Evolutionary conservation across 2,113 vertebrate genomes (phyloP).

Genomic region (Boulengeromyrus knoepffleri): DNA sequence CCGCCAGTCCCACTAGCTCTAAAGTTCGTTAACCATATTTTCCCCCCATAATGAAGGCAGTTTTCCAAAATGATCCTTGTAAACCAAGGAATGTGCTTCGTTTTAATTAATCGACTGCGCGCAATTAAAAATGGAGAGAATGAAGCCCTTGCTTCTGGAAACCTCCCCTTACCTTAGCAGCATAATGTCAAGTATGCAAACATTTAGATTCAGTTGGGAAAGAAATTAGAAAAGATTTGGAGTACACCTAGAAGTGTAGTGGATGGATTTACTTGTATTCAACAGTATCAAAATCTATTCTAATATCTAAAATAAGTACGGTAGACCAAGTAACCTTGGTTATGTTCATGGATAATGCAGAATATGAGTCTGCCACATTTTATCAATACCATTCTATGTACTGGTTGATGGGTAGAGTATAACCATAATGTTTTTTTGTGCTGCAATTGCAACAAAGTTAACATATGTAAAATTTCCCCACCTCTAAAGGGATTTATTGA

Average conservation of each 20-base stretch:
- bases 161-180: background rate
- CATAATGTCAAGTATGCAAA: background rate
- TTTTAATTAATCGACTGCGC: slow-evolving; percentile 13
- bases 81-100: slow-evolving; percentile 29
- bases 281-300: background rate
- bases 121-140: background rate
- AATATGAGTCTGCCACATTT: background rate
- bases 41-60: slow-evolving; percentile 37
- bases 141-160: background rate
- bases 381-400: background rate
- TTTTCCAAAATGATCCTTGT: slow-evolving; percentile 27
- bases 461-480: background rate
- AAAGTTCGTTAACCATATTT: slow-evolving; percentile 32
- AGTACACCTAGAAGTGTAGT: background rate
- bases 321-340: background rate
- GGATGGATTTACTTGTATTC: background rate
- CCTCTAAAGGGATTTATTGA: background rate
- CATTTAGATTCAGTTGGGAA: background rate
- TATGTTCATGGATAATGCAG: background rate
- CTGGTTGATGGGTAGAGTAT: background rate
- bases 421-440: background rate
- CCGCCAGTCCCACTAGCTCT: background rate
- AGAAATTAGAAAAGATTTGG: background rate
- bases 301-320: background rate
- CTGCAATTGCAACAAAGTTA: background rate